These are phyloP conservation scores for Antheraea yamamai DNA, from an alignment of 2,888 invertebrate genomes.

Conservation along the genomic window DNA sequence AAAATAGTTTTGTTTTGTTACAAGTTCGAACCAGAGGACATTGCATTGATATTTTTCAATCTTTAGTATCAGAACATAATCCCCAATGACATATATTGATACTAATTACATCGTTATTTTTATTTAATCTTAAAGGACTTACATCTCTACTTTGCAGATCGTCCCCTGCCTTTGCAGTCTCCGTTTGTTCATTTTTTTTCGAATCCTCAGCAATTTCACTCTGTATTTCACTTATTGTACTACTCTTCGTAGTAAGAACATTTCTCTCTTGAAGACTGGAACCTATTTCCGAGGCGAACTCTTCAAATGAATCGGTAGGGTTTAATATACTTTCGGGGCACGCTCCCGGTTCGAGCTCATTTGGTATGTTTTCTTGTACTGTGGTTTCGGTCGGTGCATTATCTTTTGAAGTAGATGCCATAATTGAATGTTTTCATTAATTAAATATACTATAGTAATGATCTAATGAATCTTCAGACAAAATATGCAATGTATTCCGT, in stretches of 20 bases:
- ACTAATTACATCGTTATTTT: too few species aligned
- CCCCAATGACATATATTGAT: too few species aligned
- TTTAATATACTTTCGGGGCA: slow-evolving; percentile 86
- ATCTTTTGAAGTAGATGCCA: slow-evolving; percentile 73
- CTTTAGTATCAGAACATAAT: too few species aligned
- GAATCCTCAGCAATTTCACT: slow-evolving; percentile 67
- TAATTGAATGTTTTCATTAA: slow-evolving; percentile 34
- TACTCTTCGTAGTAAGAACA: slow-evolving; percentile 76
- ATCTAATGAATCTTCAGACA: too few species aligned
- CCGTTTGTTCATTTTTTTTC: slow-evolving; percentile 51
- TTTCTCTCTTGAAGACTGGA: slow-evolving; percentile 83
- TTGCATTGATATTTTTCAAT: too few species aligned
- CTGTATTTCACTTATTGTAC: slow-evolving; percentile 83
- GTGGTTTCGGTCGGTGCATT: slow-evolving; percentile 38
- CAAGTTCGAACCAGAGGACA: too few species aligned
- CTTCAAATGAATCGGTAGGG: slow-evolving; percentile 87
- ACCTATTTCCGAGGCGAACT: slow-evolving; percentile 85
- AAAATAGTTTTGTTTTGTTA: too few species aligned
- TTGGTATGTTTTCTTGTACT: slow-evolving; percentile 45
- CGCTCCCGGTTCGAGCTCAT: slow-evolving; percentile 71
- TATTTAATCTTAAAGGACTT: slow-evolving; percentile 33
- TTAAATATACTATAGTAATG: slow-evolving; percentile 12
- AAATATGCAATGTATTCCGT: not conserved
- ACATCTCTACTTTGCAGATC: slow-evolving; percentile 70
- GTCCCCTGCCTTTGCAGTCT: slow-evolving; percentile 64